These are phyloP conservation scores for Coregonus suidteri DNA, from an alignment of 2,797 vertebrate species.

Conservation along the genomic window DNA sequence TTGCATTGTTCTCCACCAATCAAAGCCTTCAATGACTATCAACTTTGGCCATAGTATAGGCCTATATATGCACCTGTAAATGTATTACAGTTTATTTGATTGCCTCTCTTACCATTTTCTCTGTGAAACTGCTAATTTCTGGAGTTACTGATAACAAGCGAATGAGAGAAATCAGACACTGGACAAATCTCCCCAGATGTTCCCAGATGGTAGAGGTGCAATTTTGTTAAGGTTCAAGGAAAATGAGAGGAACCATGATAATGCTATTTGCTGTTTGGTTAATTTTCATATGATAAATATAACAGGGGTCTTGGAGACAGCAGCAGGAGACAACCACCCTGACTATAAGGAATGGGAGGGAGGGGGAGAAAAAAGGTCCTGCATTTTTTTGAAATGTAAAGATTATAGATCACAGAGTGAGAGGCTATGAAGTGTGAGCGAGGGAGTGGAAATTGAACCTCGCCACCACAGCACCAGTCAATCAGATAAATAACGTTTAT, in stretches of 20 bases:
- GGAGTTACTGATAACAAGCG: neutral
- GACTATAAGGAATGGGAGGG: neutral
- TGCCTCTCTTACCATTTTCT: neutral
- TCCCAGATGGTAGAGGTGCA: neutral
- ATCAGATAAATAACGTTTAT: constrained; percentile 84
- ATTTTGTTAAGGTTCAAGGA: neutral
- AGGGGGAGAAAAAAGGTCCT: constrained; percentile 38
- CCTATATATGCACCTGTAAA: neutral
- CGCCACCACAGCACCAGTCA: constrained; percentile 74
- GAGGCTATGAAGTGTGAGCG: constrained; percentile 78
- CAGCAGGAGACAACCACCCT: constrained; percentile 38
- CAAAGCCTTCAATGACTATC: neutral
- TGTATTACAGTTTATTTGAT: neutral
- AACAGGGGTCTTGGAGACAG: constrained; percentile 36
- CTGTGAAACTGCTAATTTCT: neutral
- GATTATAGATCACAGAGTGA: constrained; percentile 72
- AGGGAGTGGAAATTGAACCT: constrained; percentile 84
- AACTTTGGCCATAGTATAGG: neutral
- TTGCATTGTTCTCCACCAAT: neutral
- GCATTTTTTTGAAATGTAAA: constrained; percentile 67
- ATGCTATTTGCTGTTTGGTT: neutral
- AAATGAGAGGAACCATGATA: neutral
- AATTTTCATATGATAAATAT: constrained; percentile 6
- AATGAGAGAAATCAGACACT: neutral
- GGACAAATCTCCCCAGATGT: neutral